Evolutionary conservation across 2,888 invertebrate genomes (phyloP), one percentile per base, ranked within the genome.

Genomic region (Lepeophtheirus nordmannii): DNA sequence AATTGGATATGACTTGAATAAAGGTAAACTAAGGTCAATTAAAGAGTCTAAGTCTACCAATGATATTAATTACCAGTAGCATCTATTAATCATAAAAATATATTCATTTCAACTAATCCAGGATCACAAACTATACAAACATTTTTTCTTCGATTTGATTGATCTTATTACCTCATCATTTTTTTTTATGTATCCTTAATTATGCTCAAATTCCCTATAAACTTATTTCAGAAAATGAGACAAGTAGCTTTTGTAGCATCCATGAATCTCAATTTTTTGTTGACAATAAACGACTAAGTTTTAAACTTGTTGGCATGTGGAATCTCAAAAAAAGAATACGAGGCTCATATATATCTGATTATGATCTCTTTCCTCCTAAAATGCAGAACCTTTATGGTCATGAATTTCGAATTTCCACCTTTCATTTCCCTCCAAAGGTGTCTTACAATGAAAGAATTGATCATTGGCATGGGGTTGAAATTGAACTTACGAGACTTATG

Each of bases 341-440:
- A 8, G 53, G 14, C 2, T n/a, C 17, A 14, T 1, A 17, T 17
- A 17, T 46, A 5, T 14, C 53, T 8, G 53, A 2, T 17, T n/a
- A n/a, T 14, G 8, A 46, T 46, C 53, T 46, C 17, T 46, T 46
- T 17, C 53, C 53, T 46, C 17, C 5, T 3, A 46, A 46, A 17
- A 46, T 46, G 53, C 53, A 46, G 8, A 17, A 46, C 8, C 8
- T 46, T 17, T 46, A 46, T 46, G 53, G 53, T n/a, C 8, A 46
- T n/a, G 17, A 30, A 2, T 17, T 46, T 46, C 53, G 53, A 17
- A 46, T 46, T 17, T 46, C 53, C 53, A 46, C 53, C 14, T 46
- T 46, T 46, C 53, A 46, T 8, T 46, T 46, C 53, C 53, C 53
- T 46, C 53, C 53, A 14, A 46, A 46, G 17, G 53, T 46, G 53